Evolutionary conservation across 2,888 invertebrate genomes (phyloP), one percentile per base, ranked within the genome.

Genomic region (Gisinianus flammeolus): DNA sequence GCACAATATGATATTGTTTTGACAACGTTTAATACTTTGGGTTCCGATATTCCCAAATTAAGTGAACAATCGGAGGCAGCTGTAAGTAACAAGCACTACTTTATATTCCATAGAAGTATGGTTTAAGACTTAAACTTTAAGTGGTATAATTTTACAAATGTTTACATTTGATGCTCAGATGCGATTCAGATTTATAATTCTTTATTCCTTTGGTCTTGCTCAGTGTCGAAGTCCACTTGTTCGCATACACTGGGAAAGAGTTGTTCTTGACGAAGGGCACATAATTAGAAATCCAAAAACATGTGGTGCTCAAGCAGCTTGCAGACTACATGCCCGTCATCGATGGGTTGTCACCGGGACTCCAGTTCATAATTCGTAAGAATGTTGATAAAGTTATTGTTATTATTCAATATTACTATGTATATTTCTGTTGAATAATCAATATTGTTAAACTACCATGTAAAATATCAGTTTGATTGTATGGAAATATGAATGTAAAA

Each of bases 261-360:
- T 96, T 2, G 92, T 98, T 79, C 88, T 98, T 28, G 98, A 98
- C 88, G 98, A 98, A 88, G 98, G 94, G 0, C 98, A 98, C 87
- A 90, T 91, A 58, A 93, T 98, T 10, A 91, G 97, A 83, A 98
- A 98, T 88, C 91, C 93, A 86, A 95, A 95, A 87, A 91, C 93
- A 10, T 89, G 91, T 81, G 92, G 92, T 0, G 92, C 94, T 0
- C 86, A 89, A 80, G 93, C 93, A 0, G 93, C 92, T 8, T 93
- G 92, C 86, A 87, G 88, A 1, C 87, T 96, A 67, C 84, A 87
- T 0, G 91, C 91, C 6, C 89, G 88, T 77, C 88, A 90, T 0
- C 91, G 95, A 16, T 96, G 95, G 95, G 93, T 92, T 0, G 89
- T 98, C 26, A 96, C 97, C 0, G 98, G 98, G 31, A 97, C 97